These are phyloP conservation scores for Artemisiospiza belli DNA, from an alignment of 2,113 vertebrate genomes.

Conservation along the genomic window DNA sequence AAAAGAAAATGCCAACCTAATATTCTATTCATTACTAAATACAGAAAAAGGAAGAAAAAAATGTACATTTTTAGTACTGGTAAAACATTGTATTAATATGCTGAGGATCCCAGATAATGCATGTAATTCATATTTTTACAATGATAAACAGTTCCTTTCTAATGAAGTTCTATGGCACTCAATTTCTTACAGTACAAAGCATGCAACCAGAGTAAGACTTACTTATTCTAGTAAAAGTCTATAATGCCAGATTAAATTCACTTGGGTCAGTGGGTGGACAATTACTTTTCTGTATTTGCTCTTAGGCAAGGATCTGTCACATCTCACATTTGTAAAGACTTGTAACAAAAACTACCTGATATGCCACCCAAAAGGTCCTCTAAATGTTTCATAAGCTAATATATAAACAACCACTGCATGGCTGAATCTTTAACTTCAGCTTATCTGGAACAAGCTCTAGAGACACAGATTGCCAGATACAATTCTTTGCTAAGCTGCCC, in stretches of 20 bases:
- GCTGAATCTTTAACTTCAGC: background rate
- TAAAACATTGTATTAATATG: background rate
- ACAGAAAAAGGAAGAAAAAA: background rate
- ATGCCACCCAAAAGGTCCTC: background rate
- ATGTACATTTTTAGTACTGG: background rate
- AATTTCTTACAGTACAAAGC: background rate
- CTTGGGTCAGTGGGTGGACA: background rate
- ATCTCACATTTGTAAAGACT: background rate
- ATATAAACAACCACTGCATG: rapidly evolving
- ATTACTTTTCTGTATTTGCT: background rate
- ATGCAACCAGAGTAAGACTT: background rate
- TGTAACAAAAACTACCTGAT: background rate
- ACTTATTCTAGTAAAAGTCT: background rate
- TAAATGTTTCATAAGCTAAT: background rate
- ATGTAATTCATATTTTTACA: background rate
- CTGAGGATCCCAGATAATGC: background rate
- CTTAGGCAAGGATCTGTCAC: background rate
- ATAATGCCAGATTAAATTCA: background rate
- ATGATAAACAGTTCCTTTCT: background rate
- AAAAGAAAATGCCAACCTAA: background rate
- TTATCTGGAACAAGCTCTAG: background rate
- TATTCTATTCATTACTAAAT: background rate
- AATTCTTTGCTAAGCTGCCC: background rate
- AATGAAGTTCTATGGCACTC: background rate
- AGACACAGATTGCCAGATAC: background rate